Base-by-base conservation (phyloP, 2,797 vertebrate species). In the Megalops cyprinoides region DNA sequence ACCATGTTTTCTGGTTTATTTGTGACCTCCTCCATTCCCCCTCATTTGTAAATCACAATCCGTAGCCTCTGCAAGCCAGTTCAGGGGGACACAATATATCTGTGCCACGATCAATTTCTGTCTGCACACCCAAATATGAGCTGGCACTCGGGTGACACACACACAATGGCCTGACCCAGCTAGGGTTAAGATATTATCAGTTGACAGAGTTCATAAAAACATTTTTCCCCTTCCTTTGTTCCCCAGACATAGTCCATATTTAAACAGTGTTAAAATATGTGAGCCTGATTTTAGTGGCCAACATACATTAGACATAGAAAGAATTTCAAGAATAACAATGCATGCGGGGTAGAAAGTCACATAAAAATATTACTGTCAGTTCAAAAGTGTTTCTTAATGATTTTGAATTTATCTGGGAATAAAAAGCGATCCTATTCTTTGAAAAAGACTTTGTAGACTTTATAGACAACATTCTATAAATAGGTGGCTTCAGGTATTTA, bases 41-140 rank as follows among this genome's bases (percentile, higher is more conserved):
- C 51, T 56, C 25, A 31, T 89, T 90, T 86, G 88, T 89, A 89
- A 89, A 90, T 89, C 88, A 91, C 60, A 86, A 79, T 82, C 76
- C 34, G 44, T 51, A 9, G 69, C 28, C 18, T 42, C 25, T 42
- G 44, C n/a, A 67, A 67, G 37, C 9, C n/a, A 58, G 58, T 28
- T 67, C 51, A 42, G 15, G 49, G 37, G 23, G 28, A 65, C 65
- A 77, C 42, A 78, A 71, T 73, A 74, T 71, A 77, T 73, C 76
- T 82, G 49, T 56, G 42, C 55, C 56, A 65, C 53, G 28, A 78
- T 65, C 34, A 42, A 62, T 78, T 78, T 25, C 53, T 37, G 23
- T 62, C 58, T 78, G 58, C 37, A 31, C 76, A n/a, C 12, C 12
- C 39, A 28, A 44, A 65, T 78, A 60, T 46, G 55, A 46, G 39